phyloP scores from a whole-genome alignment of 2,888 invertebrate species.

The Diploptera punctata region DNA sequence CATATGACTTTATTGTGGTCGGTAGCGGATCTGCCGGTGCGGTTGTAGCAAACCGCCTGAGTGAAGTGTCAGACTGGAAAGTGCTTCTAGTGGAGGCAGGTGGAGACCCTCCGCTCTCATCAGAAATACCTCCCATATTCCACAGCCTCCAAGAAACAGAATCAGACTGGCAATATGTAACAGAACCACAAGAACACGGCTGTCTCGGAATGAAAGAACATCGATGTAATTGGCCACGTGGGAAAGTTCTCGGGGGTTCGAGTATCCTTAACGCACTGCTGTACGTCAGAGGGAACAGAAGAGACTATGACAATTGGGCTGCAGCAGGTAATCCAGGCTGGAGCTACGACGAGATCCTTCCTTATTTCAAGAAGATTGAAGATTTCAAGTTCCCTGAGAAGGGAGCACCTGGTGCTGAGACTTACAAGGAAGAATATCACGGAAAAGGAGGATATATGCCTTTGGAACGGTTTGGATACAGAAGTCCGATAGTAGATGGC shows the following conservation, averaged over 20 bases:
- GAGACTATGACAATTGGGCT: constrained; percentile 89
- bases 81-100: constrained; percentile 41
- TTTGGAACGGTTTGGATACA: constrained; percentile 56
- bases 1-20: constrained; percentile 60
- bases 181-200: constrained; percentile 47
- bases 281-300: constrained; percentile 85
- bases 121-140: constrained; percentile 54
- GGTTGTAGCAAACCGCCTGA: constrained; percentile 59
- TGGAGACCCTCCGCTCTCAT: constrained; percentile 40
- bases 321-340: constrained; percentile 84
- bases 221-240: constrained; percentile 90
- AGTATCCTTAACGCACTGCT: constrained; percentile 92
- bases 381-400: constrained; percentile 60
- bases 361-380: constrained; percentile 87
- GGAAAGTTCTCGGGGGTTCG: constrained; percentile 86
- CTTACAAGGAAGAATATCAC: constrained; percentile 65
- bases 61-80: constrained; percentile 49
- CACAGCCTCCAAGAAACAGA: constrained; percentile 48
- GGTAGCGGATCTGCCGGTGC: constrained; percentile 65
- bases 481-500: constrained; percentile 20
- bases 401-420: not conserved
- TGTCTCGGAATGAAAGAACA: constrained; percentile 88
- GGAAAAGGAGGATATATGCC: constrained; percentile 79
- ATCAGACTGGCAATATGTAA: constrained; percentile 48
- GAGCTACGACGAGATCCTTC: constrained; percentile 81